Evolutionary conservation across 1,140 invertebrate genomes (phyloP).

Genomic region (Lycorma delicatula): DNA sequence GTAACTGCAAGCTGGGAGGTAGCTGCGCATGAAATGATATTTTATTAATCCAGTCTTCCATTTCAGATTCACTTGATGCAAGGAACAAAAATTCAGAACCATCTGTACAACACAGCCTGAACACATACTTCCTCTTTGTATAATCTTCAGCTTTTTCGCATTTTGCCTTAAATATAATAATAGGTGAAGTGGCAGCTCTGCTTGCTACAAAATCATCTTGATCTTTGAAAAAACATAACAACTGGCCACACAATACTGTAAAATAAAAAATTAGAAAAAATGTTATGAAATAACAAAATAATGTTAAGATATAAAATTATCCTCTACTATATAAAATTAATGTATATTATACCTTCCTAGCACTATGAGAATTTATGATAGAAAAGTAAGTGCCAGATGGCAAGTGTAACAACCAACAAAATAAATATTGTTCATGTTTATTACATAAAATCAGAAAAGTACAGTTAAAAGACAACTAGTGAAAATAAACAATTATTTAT

Average conservation of each 20-base stretch:
- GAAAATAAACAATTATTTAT: no score
- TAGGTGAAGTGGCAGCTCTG: constrained; percentile 81
- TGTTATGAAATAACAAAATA: no score
- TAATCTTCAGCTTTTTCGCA: constrained; percentile 86
- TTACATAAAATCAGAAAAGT: no score
- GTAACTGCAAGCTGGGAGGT: constrained; percentile 77
- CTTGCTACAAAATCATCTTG: constrained; percentile 79
- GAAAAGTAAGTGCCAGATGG: no score
- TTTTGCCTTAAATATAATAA: constrained; percentile 77
- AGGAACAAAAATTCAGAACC: constrained; percentile 89
- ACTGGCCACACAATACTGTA: constrained; percentile 83
- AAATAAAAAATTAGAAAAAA: constrained; percentile 15
- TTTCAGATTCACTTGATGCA: constrained; percentile 58
- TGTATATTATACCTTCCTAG: no score
- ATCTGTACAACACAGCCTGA: constrained; percentile 77
- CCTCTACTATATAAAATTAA: no score
- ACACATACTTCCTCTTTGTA: constrained; percentile 90
- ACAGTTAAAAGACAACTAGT: no score
- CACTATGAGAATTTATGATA: no score
- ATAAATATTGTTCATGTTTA: no score
- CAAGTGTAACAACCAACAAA: no score
- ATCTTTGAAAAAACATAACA: constrained; percentile 97
- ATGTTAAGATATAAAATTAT: no score
- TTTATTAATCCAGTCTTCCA: constrained; percentile 91
- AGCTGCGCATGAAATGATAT: constrained; percentile 88